phyloP scores from a whole-genome alignment of 2,797 vertebrate species.

The Oreochromis grahami region DNA sequence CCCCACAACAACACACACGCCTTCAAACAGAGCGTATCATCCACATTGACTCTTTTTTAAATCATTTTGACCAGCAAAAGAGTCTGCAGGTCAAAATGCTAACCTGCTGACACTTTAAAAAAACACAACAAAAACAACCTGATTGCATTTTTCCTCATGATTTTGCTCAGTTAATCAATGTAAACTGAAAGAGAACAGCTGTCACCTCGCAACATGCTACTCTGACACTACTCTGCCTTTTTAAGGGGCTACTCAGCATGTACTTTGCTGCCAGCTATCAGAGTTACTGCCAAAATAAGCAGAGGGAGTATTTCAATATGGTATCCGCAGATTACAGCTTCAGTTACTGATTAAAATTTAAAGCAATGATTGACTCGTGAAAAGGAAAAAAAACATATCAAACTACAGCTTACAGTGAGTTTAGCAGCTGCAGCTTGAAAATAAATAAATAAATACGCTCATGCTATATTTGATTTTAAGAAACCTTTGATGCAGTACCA shows the following conservation, averaged over 20 bases:
- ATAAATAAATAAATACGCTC: background rate
- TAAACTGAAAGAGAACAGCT: background rate
- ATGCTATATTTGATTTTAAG: conserved; percentile 14
- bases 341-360: conserved; percentile 35
- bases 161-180: background rate
- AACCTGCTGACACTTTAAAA: background rate
- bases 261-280: conserved; percentile 35
- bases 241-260: conserved; percentile 2
- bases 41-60: background rate
- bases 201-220: conserved; percentile 6
- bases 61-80: background rate
- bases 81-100: background rate
- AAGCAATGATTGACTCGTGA: conserved; percentile 23
- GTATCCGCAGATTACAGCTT: conserved; percentile 32
- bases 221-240: background rate
- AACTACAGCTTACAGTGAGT: background rate
- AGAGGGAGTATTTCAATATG: conserved; percentile 19
- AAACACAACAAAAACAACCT: background rate
- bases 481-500: background rate
- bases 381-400: background rate
- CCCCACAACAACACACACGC: background rate
- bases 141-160: background rate
- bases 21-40: background rate
- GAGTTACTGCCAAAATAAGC: conserved; percentile 32
- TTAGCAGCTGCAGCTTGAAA: background rate